Conservation (phyloP, 2,113 vertebrate species). For the Myocastor coypus region DNA sequence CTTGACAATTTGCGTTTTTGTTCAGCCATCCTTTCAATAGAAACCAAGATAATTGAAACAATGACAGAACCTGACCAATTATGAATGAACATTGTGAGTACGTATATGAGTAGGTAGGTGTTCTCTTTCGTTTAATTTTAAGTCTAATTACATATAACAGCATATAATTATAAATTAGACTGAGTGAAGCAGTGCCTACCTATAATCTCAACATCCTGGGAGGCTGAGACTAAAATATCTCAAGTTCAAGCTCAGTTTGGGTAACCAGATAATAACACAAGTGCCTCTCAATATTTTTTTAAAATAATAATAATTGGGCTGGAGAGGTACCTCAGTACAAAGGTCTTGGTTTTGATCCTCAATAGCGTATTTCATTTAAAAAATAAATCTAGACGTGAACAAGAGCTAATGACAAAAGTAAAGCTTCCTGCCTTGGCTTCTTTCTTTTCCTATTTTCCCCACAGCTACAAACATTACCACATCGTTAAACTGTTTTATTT, state of each 20-base stretch:
- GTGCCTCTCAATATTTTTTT: neutral
- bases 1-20: neutral
- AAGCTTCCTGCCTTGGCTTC: neutral
- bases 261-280: neutral
- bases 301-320: neutral
- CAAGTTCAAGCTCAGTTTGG: neutral
- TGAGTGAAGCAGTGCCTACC: neutral
- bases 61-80: neutral
- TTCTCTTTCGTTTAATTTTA: neutral
- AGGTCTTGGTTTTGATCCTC: neutral
- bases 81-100: neutral
- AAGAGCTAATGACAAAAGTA: neutral
- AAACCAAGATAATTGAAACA: neutral
- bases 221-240: neutral
- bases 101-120: neutral
- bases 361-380: neutral
- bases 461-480: neutral
- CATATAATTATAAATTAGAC: neutral
- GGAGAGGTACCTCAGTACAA: neutral
- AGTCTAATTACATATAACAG: neutral
- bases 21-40: neutral
- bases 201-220: neutral
- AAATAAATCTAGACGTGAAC: neutral
- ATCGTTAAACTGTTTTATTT: conserved; percentile 5
- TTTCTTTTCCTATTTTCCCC: neutral